Percentiles rank a stretch among this genome's conserved stretches.
Conservation (phyloP, 23 tunicate species). For the Phallusia fumigata region DNA sequence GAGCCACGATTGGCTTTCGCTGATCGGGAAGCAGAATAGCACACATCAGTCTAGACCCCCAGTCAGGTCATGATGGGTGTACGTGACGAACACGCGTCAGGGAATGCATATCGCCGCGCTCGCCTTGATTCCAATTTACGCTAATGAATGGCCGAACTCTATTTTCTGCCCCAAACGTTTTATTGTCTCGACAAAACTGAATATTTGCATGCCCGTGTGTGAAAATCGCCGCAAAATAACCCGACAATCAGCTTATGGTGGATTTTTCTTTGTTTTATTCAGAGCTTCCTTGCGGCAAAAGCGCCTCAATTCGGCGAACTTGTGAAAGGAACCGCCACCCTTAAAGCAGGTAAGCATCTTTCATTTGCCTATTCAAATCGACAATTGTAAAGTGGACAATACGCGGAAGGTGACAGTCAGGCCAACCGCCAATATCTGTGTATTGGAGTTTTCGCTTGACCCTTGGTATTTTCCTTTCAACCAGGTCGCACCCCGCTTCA, state of each 20-base stretch:
- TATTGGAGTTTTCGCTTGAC: conserved; percentile 4
- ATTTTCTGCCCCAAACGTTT: neutral
- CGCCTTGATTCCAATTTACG: conserved; percentile 2
- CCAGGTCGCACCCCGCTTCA: conserved; percentile 12
- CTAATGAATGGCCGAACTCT: neutral
- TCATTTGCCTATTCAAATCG: conserved; percentile 2
- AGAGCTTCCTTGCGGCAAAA: neutral
- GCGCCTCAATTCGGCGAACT: neutral
- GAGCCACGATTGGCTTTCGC: neutral
- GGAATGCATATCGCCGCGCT: too few relatives aligned
- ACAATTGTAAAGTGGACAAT: neutral
- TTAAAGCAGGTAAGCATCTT: conserved; percentile 8
- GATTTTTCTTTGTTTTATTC: neutral
- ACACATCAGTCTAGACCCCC: neutral
- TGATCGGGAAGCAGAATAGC: neutral
- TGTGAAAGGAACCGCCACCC: neutral
- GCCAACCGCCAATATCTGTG: neutral
- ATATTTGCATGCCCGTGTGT: too few relatives aligned
- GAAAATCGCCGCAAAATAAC: too few relatives aligned
- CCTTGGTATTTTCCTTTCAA: neutral
- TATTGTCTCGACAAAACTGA: too few relatives aligned
- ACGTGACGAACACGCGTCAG: neutral
- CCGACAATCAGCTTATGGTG: too few relatives aligned
- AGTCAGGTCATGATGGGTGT: neutral
- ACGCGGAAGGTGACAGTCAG: neutral